Percentiles rank a stretch among this genome's conserved stretches.
Conservation (phyloP, 2,797 vertebrate genomes). For the Carduelis carduelis region DNA sequence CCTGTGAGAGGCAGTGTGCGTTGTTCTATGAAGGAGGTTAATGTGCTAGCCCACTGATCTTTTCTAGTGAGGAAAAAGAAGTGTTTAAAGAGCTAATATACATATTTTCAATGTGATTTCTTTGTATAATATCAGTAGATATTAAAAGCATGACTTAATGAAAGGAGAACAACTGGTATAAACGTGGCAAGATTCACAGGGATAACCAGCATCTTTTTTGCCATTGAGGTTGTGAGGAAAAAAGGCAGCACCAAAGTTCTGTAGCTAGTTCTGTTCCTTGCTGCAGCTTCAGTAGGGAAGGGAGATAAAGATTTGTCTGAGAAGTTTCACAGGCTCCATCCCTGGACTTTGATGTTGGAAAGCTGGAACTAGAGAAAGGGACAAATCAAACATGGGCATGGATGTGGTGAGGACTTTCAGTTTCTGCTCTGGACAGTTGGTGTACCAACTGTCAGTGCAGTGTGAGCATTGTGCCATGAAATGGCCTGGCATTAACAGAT, state of each 20-base stretch:
- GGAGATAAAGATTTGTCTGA: not conserved
- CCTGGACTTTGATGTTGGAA: not conserved
- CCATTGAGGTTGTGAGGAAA: not conserved
- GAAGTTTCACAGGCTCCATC: not conserved
- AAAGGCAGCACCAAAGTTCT: not conserved
- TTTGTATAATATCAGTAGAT: not conserved
- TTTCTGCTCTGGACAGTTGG: not conserved
- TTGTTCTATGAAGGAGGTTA: not conserved
- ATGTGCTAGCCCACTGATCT: not conserved
- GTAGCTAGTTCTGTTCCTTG: too few species aligned
- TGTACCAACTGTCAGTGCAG: not conserved
- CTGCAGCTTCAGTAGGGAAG: not conserved
- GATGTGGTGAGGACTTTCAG: not conserved
- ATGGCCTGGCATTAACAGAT: not conserved
- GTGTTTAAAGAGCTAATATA: not conserved
- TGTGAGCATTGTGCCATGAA: not conserved
- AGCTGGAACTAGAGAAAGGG: not conserved
- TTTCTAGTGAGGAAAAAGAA: not conserved
- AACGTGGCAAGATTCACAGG: not conserved
- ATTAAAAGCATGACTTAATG: not conserved
- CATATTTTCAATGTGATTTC: not conserved
- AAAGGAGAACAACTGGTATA: not conserved
- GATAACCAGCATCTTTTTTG: not conserved
- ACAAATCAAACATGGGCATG: fast-evolving
- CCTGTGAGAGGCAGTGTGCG: not conserved